A percentile compares a stretch with the other conserved stretches of the same genome.
Evolutionary conservation across 2,113 vertebrate species (phyloP).

Genomic region (Hucho hucho): DNA sequence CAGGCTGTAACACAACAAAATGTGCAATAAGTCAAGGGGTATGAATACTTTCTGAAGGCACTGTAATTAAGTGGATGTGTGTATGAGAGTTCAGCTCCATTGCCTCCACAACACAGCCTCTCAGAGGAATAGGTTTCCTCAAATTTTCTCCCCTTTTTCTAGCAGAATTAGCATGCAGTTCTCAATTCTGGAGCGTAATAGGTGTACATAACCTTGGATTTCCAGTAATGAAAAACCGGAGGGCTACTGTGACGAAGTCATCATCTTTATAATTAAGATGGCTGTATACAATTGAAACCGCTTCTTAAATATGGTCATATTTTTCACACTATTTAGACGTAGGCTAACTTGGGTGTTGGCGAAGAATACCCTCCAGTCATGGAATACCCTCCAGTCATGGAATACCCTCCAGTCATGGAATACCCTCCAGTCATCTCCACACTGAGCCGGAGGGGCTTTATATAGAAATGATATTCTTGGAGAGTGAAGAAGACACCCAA

Average conservation of each 20-base stretch:
- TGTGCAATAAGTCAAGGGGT: too few relatives aligned
- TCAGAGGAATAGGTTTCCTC: conserved; percentile 78
- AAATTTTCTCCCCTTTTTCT: conserved; percentile 75
- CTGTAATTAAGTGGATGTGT: conserved; percentile 13
- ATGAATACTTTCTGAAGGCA: too few relatives aligned
- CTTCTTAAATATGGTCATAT: conserved; percentile 65
- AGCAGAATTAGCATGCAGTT: conserved; percentile 83
- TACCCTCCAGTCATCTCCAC: too few relatives aligned
- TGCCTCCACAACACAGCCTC: conserved; percentile 70
- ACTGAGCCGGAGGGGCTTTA: conserved; percentile 42
- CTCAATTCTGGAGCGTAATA: conserved; percentile 82
- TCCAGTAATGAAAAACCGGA: conserved; percentile 80
- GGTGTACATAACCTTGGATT: conserved; percentile 86
- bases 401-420: conserved; percentile 40
- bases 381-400: too few relatives aligned
- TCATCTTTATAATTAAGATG: conserved; percentile 78
- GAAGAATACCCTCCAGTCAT: conserved; percentile 54
- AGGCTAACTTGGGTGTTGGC: conserved; percentile 55
- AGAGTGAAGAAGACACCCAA: conserved; percentile 31
- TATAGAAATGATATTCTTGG: conserved; percentile 57
- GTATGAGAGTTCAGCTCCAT: conserved; percentile 66
- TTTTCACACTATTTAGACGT: conserved; percentile 68
- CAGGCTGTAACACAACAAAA: too few relatives aligned
- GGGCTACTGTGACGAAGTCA: conserved; percentile 78
- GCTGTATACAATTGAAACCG: conserved; percentile 70